Conservation (phyloP, 2,888 invertebrate species). For the Lordiphosa fenestrarum region DNA sequence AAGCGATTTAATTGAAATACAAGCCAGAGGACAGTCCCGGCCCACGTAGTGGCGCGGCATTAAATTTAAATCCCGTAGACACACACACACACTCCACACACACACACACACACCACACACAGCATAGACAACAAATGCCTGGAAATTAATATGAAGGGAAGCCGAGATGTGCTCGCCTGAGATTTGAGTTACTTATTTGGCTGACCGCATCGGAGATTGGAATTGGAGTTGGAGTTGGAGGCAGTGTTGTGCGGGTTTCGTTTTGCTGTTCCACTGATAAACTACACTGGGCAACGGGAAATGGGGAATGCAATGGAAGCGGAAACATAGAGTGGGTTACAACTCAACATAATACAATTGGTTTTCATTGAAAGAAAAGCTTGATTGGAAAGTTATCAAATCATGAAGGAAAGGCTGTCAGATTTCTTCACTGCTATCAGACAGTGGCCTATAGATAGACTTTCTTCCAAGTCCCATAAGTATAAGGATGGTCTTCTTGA, state of each 20-base stretch:
- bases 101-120: neutral
- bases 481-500: no score
- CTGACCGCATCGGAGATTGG: neutral
- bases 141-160: conserved; percentile 35
- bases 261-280: neutral
- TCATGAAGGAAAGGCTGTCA: no score
- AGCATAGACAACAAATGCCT: conserved; percentile 33
- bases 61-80: neutral
- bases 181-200: conserved; percentile 7
- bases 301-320: no score
- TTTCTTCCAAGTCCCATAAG: no score
- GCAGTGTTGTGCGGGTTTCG: neutral
- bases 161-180: conserved; percentile 21
- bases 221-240: conserved; percentile 2
- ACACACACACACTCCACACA: neutral
- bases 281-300: no score
- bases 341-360: no score
- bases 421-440: no score
- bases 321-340: no score
- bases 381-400: no score
- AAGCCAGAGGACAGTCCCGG: conserved; percentile 25
- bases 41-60: conserved; percentile 2
- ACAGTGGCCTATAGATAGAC: no score
- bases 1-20: conserved; percentile 67
- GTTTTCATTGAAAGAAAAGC: no score